Base-by-base conservation (phyloP, 2,797 vertebrate species). In the Brachymystax lenok region DNA sequence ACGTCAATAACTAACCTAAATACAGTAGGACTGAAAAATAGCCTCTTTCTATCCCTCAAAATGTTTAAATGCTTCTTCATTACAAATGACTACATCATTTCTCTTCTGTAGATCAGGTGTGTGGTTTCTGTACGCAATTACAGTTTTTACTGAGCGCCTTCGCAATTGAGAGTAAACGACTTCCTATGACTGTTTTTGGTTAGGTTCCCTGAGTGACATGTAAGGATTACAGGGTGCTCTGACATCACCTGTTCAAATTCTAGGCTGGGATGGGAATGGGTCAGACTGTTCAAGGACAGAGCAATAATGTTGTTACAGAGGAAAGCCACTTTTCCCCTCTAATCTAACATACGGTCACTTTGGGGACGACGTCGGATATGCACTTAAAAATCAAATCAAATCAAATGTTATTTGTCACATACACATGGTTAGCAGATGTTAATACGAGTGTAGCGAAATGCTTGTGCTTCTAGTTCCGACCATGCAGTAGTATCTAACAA, bases 111-210 rank as follows among this genome's bases (percentile, higher is more conserved):
- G 4, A 76, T 63, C 40, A 46, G 50, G 73, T 69, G 33, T 61
- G 54, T 61, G 30, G 10, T 19, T 56, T 54, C 13, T 4, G 63
- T 70, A 46, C 56, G 51, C 78, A 56, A 74, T 24, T 73, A 77
- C 69, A 70, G 74, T 13, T n/a, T 75, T 70, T 72, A 77, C 71
- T 66, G 16, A 19, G 35, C 75, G 80, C 69, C 6, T 46, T 19
- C 16, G 68, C 82, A 83, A 75, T 56, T 30, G 1, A 74, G 78
- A 83, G 76, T 81, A 79, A 88, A 83, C 85, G 74, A 51, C 56
- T 71, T 78, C 69, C 86, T 84, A 86, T 87, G 73, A 81, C 64
- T 82, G 75, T 81, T 86, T 86, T 79, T 74, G 73, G 72, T 79
- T 69, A 59, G 73, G 69, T 30, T 51, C 21, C 40, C 75, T 82